Base-by-base conservation (phyloP, 2,797 vertebrate genomes). In the Sandelia bainsii region DNA sequence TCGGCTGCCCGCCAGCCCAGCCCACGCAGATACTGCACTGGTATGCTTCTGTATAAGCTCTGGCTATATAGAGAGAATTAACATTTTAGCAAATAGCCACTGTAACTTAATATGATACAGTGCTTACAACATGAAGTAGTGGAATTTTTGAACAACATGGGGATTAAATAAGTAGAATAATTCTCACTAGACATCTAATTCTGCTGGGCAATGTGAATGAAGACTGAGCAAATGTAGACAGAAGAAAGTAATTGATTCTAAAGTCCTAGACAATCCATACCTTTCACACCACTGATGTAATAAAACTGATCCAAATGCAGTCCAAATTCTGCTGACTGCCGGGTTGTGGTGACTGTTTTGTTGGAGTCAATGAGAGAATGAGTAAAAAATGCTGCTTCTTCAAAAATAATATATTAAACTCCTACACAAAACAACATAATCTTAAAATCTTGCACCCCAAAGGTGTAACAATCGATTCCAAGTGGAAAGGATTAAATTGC, bases 381-480 rank as follows among this genome's bases (percentile, higher is more conserved):
- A 81, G 70, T 60, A 71, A 82, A 72, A 87, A 72, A 2, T 91
- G 90, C 91, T 89, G 88, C 68, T 89, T 89, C 89, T 86, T 88
- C 90, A 91, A 83, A 91, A 88, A 88, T 75, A 81, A 81, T 73
- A 89, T 83, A 89, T 91, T 86, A 90, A 87, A 87, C 58, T 77
- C 62, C 46, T 23, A 67, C 63, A 82, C 80, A 80, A 84, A 86
- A 83, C 83, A 87, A 85, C 82, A 78, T 89, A 90, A 92, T 91
- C 77, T 79, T 74, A 83, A 91, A 87, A 87, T 81, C 79, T 91
- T 89, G 86, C 87, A 91, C 90, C 77, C 77, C 4, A 45, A 29
- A 91, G 88, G 90, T 92, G 91, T 91, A 91, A 89, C 89, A 91
- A 91, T 91, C 85, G 86, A 92, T 91, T 85, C 50, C 64, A 81